phyloP scores from a whole-genome alignment of 2,888 invertebrate genomes.

The Coleophora flavipennella region DNA sequence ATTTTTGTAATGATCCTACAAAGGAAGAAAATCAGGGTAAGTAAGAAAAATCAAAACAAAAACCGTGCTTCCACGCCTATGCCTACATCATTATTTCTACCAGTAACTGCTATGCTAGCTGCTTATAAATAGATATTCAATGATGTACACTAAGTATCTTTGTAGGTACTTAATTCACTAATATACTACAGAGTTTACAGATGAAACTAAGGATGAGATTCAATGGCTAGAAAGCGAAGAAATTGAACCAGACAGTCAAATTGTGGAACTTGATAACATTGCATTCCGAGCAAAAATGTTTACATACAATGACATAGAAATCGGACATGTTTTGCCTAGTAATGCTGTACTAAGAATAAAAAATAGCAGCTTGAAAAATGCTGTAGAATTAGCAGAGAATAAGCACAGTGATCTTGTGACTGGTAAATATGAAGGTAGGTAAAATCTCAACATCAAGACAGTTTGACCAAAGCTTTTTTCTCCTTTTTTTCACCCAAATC shows the following conservation, averaged over 20 bases:
- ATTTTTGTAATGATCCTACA: slow-evolving; percentile 8
- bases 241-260: slow-evolving; percentile 35
- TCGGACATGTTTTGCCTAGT: slow-evolving; percentile 58
- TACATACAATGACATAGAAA: slow-evolving; percentile 50
- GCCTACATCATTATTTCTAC: no score
- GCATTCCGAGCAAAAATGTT: slow-evolving; percentile 52
- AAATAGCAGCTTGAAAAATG: slow-evolving; percentile 40
- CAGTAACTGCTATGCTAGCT: no score
- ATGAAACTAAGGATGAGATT: slow-evolving; percentile 10
- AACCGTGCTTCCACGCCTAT: no score
- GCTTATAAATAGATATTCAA: no score
- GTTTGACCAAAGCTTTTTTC: no score
- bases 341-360: slow-evolving; percentile 41
- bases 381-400: slow-evolving; percentile 69
- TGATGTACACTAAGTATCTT: no score
- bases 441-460: no score
- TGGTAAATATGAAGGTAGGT: slow-evolving; percentile 86
- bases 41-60: no score
- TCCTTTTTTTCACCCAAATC: no score
- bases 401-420: slow-evolving; percentile 82
- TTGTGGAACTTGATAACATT: slow-evolving; percentile 35
- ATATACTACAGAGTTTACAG: not conserved
- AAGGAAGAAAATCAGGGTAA: no score
- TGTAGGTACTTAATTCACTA: no score
- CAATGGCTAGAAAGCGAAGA: slow-evolving; percentile 46